Percentiles rank a stretch among this genome's conserved stretches.
These are phyloP conservation scores for Morpho achilles DNA, from an alignment of 2,888 invertebrate species.

Conservation along the genomic window DNA sequence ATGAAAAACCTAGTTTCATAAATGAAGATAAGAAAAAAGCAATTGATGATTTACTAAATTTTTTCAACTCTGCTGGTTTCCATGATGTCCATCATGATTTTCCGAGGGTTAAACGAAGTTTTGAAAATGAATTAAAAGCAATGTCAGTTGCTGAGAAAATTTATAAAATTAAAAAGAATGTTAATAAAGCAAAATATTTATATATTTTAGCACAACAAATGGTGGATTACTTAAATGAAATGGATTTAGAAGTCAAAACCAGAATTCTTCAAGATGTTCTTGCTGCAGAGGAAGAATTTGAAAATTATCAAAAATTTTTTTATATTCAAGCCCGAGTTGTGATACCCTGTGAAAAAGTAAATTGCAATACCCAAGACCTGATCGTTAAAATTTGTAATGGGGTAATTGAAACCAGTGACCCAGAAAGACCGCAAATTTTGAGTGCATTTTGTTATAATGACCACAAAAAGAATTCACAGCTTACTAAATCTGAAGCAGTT, in stretches of 20 bases:
- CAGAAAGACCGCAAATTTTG: conserved; percentile 61
- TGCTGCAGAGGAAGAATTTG: conserved; percentile 55
- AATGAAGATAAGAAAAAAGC: conserved; percentile 60
- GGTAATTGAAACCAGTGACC: conserved; percentile 60
- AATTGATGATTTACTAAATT: conserved; percentile 63
- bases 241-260: conserved; percentile 47
- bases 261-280: conserved; percentile 48
- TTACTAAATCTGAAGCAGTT: conserved; percentile 35
- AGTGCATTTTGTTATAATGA: conserved; percentile 71
- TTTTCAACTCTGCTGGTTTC: conserved; percentile 57
- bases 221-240: conserved; percentile 57
- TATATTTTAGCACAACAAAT: conserved; percentile 47
- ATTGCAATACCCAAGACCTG: conserved; percentile 47
- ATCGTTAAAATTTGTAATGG: conserved; percentile 75
- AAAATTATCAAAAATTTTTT: conserved; percentile 44
- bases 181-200: conserved; percentile 48
- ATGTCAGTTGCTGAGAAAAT: conserved; percentile 46
- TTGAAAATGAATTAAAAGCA: conserved; percentile 45
- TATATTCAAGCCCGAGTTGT: conserved; percentile 52
- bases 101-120: conserved; percentile 50
- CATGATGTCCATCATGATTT: conserved; percentile 32
- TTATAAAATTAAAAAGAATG: conserved; percentile 45
- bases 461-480: conserved; percentile 30
- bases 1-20: conserved; percentile 32
- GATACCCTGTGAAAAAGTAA: conserved; percentile 47